Base-by-base conservation (phyloP, 2,888 invertebrate species). In the Machimus rusticus region DNA sequence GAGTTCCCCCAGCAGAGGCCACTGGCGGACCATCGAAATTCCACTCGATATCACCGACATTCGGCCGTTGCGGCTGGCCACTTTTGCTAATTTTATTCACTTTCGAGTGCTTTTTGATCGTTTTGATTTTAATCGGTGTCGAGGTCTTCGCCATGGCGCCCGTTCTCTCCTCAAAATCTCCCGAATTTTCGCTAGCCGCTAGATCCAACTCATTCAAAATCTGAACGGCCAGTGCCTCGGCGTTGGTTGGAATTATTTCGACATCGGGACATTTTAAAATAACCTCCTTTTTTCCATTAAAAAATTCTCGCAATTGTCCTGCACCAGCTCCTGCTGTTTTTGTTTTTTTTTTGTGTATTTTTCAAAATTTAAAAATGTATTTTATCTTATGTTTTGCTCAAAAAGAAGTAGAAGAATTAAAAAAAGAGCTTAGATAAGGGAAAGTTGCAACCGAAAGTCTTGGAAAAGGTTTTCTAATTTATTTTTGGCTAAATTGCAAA, bases 61-160 rank as follows among this genome's bases (percentile, higher is more conserved):
- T 89, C 46, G 89, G 90, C 34, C 89, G 85, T 8, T 86, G 31
- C 14, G 87, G 14, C n/a, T 55, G 57, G 39, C 84, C 88, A 16
- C 51, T 43, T 74, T 89, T 89, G 9, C 55, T 84, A 31, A 86
- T 88, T 14, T 84, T 87, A 86, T 74, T 87, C 2, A 88, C 93
- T 90, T 93, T 93, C 1, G 93, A 93, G 90, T 93, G 93, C 90
- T 93, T 93, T 89, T 93, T 93, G 31, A 93, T 93, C 1, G 93
- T 93, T 91, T 93, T 93, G 1, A 93, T 91, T 91, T 93, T 93
- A 23, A 92, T 91, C 55, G 92, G 93, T 89, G 92, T 92, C 9
- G 91, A 90, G 5, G 91, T 87, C 87, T 89, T 89, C 5, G 87
- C 51, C 12, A 87, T 28, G 39, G 89, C 88, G 9, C 88, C 28